Evolutionary conservation across 2,888 invertebrate species (phyloP).

Genomic region (Ennomos erosarius): DNA sequence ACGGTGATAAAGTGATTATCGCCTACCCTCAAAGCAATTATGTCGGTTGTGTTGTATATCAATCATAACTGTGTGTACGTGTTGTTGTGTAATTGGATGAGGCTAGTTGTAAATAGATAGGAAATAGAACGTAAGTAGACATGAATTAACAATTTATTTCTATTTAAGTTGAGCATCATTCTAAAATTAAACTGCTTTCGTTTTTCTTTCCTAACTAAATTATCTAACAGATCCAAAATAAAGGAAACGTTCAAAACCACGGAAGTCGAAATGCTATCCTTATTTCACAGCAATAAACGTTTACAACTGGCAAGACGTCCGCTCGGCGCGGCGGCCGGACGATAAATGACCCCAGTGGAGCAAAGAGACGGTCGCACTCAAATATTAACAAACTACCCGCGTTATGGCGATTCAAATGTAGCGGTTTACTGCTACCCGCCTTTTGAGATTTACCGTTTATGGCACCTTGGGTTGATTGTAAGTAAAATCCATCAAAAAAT

Average conservation of each 20-base stretch:
- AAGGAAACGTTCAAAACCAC: constrained; percentile 28
- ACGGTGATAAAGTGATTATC: constrained; percentile 66
- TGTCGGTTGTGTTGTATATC: constrained; percentile 44
- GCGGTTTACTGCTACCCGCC: constrained; percentile 58
- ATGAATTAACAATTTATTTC: background rate
- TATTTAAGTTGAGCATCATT: too few relatives aligned
- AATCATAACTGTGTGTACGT: constrained; percentile 46
- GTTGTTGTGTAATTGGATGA: constrained; percentile 4
- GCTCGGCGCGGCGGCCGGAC: constrained; percentile 54
- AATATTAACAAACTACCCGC: constrained; percentile 80
- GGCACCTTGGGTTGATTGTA: constrained; percentile 38
- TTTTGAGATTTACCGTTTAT: constrained; percentile 49
- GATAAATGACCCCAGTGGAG: constrained; percentile 66
- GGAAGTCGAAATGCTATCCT: constrained; percentile 39
- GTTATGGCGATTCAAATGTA: constrained; percentile 67
- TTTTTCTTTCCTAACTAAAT: background rate
- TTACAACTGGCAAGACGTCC: constrained; percentile 62
- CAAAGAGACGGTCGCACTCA: constrained; percentile 66
- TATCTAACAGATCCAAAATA: constrained; percentile 24
- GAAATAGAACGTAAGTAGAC: background rate
- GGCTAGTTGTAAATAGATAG: background rate
- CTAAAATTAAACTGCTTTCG: too few relatives aligned
- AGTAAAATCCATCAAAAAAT: constrained; percentile 32
- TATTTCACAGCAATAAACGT: constrained; percentile 57
- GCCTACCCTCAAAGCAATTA: constrained; percentile 51